phyloP scores from a whole-genome alignment of 2,888 invertebrate species.

The Busseola fusca region DNA sequence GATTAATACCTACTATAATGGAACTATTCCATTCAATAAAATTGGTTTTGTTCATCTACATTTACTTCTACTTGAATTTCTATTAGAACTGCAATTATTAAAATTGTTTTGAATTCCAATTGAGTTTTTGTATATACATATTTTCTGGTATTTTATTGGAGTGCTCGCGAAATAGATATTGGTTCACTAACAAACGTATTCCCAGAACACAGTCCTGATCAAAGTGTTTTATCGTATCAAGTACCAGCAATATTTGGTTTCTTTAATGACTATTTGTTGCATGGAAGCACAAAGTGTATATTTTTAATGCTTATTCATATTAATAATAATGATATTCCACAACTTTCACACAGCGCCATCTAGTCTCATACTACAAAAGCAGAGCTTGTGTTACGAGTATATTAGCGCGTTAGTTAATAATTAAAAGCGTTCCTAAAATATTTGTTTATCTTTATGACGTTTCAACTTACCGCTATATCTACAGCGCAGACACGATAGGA shows the following conservation, averaged over 20 bases:
- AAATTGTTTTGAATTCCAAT: constrained; percentile 32
- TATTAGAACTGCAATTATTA: neutral
- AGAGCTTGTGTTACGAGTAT: no score
- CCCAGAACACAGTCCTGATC: neutral
- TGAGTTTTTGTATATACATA: neutral
- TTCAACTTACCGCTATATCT: constrained; percentile 76
- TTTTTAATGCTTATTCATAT: neutral
- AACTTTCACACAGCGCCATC: no score
- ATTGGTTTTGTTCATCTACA: constrained; percentile 23
- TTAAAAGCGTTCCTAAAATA: constrained; percentile 12
- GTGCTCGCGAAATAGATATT: neutral
- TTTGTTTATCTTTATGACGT: constrained; percentile 33
- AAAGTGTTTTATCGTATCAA: constrained; percentile 2
- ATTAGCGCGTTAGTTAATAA: constrained; percentile 17
- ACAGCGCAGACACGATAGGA: constrained; percentile 85
- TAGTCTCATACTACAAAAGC: no score
- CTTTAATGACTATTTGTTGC: neutral
- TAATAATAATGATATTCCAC: no score
- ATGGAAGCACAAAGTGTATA: neutral
- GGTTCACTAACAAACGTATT: neutral
- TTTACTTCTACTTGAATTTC: constrained; percentile 22
- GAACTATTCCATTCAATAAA: constrained; percentile 5
- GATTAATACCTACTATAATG: neutral
- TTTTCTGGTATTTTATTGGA: neutral
- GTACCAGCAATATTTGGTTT: neutral